These are phyloP conservation scores for Margaritifera margaritifera DNA, from an alignment of 2,888 invertebrate genomes.

Conservation along the genomic window DNA sequence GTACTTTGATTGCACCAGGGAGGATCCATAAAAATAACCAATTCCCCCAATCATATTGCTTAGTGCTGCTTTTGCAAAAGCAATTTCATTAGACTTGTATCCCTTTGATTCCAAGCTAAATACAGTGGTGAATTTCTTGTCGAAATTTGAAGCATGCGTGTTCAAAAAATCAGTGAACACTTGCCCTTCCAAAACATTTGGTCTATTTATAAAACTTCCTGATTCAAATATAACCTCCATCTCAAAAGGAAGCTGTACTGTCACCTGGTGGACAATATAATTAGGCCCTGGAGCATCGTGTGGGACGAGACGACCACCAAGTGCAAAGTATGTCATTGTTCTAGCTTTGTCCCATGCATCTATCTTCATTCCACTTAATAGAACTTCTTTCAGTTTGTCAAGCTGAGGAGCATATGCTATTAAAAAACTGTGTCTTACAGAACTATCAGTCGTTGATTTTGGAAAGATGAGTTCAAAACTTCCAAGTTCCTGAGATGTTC, in stretches of 20 bases:
- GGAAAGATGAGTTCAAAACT: slow-evolving; percentile 81
- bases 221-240: slow-evolving; percentile 89
- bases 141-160: slow-evolving; percentile 76
- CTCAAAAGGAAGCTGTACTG: slow-evolving; percentile 80
- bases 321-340: slow-evolving; percentile 57
- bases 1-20: slow-evolving; percentile 79
- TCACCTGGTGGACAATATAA: slow-evolving; percentile 72
- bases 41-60: slow-evolving; percentile 97
- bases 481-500: slow-evolving; percentile 85
- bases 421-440: slow-evolving; percentile 58
- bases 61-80: slow-evolving; percentile 87
- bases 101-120: slow-evolving; percentile 86
- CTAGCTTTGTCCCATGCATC: slow-evolving; percentile 64
- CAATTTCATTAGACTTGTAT: slow-evolving; percentile 74
- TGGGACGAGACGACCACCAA: slow-evolving; percentile 65
- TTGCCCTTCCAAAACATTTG: slow-evolving; percentile 65
- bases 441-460: slow-evolving; percentile 56
- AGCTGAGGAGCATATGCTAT: slow-evolving; percentile 57
- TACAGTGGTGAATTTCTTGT: slow-evolving; percentile 84
- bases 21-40: slow-evolving; percentile 96
- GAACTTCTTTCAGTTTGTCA: slow-evolving; percentile 63
- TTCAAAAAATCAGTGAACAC: slow-evolving; percentile 49
- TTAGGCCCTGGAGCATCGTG: slow-evolving; percentile 68
- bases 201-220: slow-evolving; percentile 75
- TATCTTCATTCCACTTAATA: slow-evolving; percentile 57